Evolutionary conservation across 2,797 vertebrate genomes (phyloP), one percentile per base, ranked within the genome.

Genomic region (Otolemur crassicaudatus): DNA sequence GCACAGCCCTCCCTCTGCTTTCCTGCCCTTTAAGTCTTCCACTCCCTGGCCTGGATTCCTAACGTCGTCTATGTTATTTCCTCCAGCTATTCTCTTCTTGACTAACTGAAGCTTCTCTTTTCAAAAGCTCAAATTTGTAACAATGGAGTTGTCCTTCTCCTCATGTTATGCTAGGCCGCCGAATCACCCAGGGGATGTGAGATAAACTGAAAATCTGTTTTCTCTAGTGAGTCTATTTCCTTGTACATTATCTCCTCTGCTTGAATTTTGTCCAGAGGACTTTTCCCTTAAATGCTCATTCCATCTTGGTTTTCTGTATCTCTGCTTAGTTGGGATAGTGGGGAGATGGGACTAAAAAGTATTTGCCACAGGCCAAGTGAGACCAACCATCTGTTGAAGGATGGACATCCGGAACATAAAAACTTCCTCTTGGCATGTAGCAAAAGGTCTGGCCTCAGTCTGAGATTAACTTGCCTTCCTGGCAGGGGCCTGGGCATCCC

Each of bases 401-500:
- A 76, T 12, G 7, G 80, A 22, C 19, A 1, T 37, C 29, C 23
- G 14, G 87, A 89, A 75, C 49, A 56, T 7, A 19, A 40, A 46
- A 56, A 8, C 7, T 75, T 94, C 76, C 91, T 72, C 91, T 93
- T 70, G 70, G 63, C 7, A 3, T 20, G 2, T 25, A 84, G 34
- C 22, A 25, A 81, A 43, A 86, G 5, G 27, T 25, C 43, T 69
- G 72, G 53, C 63, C 22, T 84, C 61, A 46, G n/a, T 82, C 40
- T 94, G 69, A 85, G 88, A 88, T 86, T 61, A 79, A 63, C 53
- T 86, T 22, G 5, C 70, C 75, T 94, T 81, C 83, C 83, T 72
- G 20, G 17, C 1, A 14, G 31, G 37, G 17, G 12, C 12, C 49
- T 10, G 29, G 37, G 23, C 40, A 53, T 56, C 22, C 9, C 13